A percentile compares a stretch with the other conserved stretches of the same genome.
phyloP scores from a whole-genome alignment of 2,888 invertebrate species.

The Scaptomyza polygonia region DNA sequence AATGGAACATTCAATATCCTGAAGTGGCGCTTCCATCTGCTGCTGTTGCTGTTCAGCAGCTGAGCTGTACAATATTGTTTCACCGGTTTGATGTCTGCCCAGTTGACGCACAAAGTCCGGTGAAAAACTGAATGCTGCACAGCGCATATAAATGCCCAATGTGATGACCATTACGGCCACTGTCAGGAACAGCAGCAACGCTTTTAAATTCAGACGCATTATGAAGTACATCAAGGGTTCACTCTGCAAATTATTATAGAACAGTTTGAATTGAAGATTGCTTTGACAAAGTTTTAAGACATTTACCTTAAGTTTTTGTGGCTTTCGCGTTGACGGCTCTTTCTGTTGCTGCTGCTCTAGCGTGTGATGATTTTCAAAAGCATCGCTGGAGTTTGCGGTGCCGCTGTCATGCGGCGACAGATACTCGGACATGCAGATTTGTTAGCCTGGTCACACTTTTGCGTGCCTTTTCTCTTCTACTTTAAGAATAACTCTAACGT shows the following conservation, averaged over 20 bases:
- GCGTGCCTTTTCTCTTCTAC: conserved; percentile 17
- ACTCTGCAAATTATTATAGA: conserved; percentile 58
- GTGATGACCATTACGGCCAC: conserved; percentile 88
- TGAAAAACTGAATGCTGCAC: conserved; percentile 86
- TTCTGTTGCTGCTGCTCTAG: conserved; percentile 26
- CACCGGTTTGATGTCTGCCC: conserved; percentile 62
- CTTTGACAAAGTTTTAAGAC: too few species aligned
- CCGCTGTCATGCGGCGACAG: conserved; percentile 37
- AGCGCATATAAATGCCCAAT: conserved; percentile 90
- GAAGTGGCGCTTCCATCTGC: conserved; percentile 45
- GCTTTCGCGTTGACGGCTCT: conserved; percentile 32
- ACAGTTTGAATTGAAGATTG: neutral
- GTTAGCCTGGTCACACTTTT: conserved; percentile 43
- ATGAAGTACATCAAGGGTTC: conserved; percentile 86
- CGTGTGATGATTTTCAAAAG: neutral
- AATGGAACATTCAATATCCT: conserved; percentile 93
- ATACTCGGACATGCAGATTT: conserved; percentile 61
- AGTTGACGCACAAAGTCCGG: conserved; percentile 79
- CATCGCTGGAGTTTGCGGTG: conserved; percentile 35
- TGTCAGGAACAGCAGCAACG: conserved; percentile 88
- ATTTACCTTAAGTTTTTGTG: conserved; percentile 51
- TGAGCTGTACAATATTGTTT: conserved; percentile 24
- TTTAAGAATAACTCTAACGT: conserved; percentile 36
- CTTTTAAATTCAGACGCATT: conserved; percentile 91
- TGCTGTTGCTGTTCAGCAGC: conserved; percentile 36